A percentile compares a stretch with the other conserved stretches of the same genome.
Conservation (phyloP, 2,888 invertebrate species). For the Spodoptera picta region DNA sequence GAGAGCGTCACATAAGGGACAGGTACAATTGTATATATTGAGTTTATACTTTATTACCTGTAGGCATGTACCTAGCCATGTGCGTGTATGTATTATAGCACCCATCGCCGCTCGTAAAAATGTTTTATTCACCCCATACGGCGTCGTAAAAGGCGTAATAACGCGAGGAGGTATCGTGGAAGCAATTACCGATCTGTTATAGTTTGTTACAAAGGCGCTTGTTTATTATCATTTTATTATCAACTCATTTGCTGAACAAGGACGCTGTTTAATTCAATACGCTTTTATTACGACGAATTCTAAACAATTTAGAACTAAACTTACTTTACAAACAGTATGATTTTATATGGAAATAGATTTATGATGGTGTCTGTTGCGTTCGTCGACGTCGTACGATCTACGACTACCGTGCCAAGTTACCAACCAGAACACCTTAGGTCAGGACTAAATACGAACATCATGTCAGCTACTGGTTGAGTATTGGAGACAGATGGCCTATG, state of each 20-base stretch:
- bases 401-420: too few species aligned
- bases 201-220: constrained; percentile 88
- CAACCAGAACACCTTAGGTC: too few species aligned
- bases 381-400: neutral
- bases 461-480: too few species aligned
- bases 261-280: constrained; percentile 84
- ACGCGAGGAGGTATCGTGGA: constrained; percentile 88
- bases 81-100: constrained; percentile 81
- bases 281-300: constrained; percentile 69
- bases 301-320: constrained; percentile 57
- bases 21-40: constrained; percentile 56
- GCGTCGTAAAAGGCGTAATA: constrained; percentile 89
- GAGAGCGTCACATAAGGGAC: constrained; percentile 50
- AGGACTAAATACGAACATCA: too few species aligned
- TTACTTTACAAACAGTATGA: constrained; percentile 42
- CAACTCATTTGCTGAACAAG: constrained; percentile 87
- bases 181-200: constrained; percentile 89
- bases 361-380: constrained; percentile 36
- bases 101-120: constrained; percentile 88
- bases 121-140: constrained; percentile 89
- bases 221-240: constrained; percentile 89
- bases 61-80: constrained; percentile 61
- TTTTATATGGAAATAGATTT: constrained; percentile 52
- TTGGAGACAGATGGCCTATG: too few species aligned
- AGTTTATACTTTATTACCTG: constrained; percentile 74